Evolutionary conservation across 2,113 vertebrate species (phyloP).

Genomic region (Zingel zingel): DNA sequence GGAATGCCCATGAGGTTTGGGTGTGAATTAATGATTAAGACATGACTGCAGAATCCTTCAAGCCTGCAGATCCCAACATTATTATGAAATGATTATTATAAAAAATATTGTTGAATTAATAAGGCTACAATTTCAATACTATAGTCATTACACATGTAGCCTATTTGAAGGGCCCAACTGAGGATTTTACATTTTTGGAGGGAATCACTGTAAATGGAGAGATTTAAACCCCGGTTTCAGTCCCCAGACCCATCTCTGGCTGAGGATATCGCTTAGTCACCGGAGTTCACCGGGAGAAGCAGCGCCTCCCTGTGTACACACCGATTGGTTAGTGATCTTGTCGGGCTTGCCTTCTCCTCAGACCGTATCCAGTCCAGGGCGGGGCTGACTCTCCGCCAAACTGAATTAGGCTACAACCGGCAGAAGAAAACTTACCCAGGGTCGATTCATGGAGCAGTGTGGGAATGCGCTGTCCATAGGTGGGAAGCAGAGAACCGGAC

Average conservation of each 20-base stretch:
- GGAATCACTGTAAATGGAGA: neutral
- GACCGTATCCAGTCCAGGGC: conserved; percentile 78
- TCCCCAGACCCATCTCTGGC: conserved; percentile 5
- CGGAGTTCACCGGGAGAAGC: conserved; percentile 47
- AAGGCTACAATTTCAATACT: too few relatives aligned
- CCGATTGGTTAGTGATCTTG: conserved; percentile 69
- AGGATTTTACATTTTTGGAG: neutral
- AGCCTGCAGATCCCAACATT: neutral
- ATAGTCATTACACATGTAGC: too few relatives aligned
- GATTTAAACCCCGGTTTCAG: neutral
- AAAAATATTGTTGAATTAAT: neutral
- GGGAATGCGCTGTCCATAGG: conserved; percentile 79
- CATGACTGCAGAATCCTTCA: conserved; percentile 44
- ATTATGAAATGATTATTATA: neutral
- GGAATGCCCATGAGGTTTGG: conserved; percentile 10
- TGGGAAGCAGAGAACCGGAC: conserved; percentile 65
- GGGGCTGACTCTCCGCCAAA: conserved; percentile 78
- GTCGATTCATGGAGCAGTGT: conserved; percentile 77
- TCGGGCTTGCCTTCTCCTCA: conserved; percentile 58
- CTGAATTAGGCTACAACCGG: conserved; percentile 79
- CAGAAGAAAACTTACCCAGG: conserved; percentile 81
- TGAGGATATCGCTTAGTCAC: conserved; percentile 80
- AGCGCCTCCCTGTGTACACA: conserved; percentile 68
- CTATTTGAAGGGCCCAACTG: too few relatives aligned
- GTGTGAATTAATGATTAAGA: conserved; percentile 34